A percentile compares a stretch with the other conserved stretches of the same genome.
Evolutionary conservation across 2,888 invertebrate genomes (phyloP).

Genomic region (Cantharis rustica): DNA sequence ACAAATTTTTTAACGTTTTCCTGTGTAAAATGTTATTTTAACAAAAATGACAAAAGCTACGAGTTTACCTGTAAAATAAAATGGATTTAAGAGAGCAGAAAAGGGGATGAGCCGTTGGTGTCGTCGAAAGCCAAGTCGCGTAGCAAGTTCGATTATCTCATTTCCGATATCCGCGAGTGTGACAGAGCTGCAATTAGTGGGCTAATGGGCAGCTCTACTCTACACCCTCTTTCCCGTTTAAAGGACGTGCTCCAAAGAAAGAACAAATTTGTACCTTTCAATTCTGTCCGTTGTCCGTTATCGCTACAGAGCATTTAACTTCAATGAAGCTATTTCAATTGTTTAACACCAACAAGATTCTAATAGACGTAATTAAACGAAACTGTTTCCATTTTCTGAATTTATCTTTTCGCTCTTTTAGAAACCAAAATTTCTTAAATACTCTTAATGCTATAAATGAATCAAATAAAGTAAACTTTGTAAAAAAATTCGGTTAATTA

Average conservation of each 20-base stretch:
- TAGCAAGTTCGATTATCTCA: conserved; percentile 52
- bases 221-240: conserved; percentile 42
- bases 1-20: not conserved
- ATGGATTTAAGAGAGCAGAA: conserved; percentile 23
- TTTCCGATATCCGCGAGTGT: conserved; percentile 52
- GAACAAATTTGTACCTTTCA: conserved; percentile 38
- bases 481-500: too few species aligned
- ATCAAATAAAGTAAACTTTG: not conserved
- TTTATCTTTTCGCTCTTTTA: not conserved
- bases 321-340: conserved; percentile 24
- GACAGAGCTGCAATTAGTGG: conserved; percentile 53
- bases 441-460: not conserved
- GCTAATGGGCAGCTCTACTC: conserved; percentile 49
- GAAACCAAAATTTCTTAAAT: not conserved
- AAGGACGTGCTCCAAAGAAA: conserved; percentile 39
- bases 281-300: conserved; percentile 33
- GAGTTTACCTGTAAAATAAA: conserved; percentile 16
- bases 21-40: not conserved
- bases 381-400: not conserved
- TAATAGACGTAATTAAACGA: not conserved
- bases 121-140: conserved; percentile 43
- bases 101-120: conserved; percentile 26
- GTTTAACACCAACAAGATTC: conserved; percentile 15
- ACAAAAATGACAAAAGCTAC: not conserved
- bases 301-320: conserved; percentile 31